Percentiles rank a stretch among this genome's conserved stretches.
Conservation (phyloP, 2,888 invertebrate species). For the Drosophila robusta region DNA sequence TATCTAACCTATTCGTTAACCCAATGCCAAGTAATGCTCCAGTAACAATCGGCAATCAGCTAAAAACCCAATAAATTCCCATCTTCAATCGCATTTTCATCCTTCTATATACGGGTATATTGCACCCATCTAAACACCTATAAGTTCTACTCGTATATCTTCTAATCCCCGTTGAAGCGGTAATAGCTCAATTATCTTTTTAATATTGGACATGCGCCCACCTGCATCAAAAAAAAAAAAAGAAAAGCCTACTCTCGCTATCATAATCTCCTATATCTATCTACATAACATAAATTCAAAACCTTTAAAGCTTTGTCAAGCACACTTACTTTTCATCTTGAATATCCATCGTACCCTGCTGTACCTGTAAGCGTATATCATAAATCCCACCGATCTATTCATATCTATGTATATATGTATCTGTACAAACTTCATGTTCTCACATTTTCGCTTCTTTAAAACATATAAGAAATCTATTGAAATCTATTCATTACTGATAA, state of each 20-base stretch:
- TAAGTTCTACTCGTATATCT: slow-evolving; percentile 8
- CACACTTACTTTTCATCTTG: slow-evolving; percentile 10
- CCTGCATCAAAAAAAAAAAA: neutral
- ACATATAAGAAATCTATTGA: slow-evolving; percentile 4
- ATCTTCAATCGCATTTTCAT: slow-evolving; percentile 1
- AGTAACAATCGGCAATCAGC: slow-evolving; percentile 16
- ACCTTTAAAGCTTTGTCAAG: slow-evolving; percentile 18
- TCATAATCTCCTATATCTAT: slow-evolving; percentile 4
- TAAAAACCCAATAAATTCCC: slow-evolving; percentile 6
- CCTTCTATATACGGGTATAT: neutral
- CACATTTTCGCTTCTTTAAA: slow-evolving; percentile 31
- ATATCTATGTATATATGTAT: slow-evolving; percentile 4
- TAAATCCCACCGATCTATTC: slow-evolving; percentile 1
- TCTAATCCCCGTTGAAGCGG: neutral
- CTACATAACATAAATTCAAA: slow-evolving; percentile 8
- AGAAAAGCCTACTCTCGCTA: slow-evolving; percentile 4
- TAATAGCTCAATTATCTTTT: neutral
- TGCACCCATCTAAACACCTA: slow-evolving; percentile 8
- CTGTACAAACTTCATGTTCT: slow-evolving; percentile 7
- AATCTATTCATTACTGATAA: slow-evolving; percentile 10
- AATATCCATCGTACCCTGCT: slow-evolving; percentile 8
- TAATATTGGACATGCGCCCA: neutral
- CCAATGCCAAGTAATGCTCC: slow-evolving; percentile 24
- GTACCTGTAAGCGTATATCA: slow-evolving; percentile 12
- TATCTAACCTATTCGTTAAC: slow-evolving; percentile 31